Conservation (phyloP, 2,797 vertebrate genomes). For the Paratrypauchen microcephalus region DNA sequence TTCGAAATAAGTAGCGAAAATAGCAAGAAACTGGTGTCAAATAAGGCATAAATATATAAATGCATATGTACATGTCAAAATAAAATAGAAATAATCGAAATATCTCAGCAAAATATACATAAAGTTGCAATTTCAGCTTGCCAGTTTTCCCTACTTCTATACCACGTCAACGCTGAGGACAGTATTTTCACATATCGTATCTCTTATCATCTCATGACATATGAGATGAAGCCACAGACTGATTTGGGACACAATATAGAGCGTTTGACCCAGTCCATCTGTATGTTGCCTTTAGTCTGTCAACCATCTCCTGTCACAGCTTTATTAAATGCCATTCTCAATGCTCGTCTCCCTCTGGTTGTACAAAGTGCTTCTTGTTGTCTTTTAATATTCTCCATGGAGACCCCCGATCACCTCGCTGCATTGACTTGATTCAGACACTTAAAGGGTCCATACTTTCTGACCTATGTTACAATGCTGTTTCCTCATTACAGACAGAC, state of each 20-base stretch:
- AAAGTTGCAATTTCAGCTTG: no score
- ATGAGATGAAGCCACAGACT: background rate
- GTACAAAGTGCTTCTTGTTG: background rate
- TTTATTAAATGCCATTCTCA: conserved; percentile 8
- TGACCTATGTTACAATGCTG: no score
- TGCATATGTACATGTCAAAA: no score
- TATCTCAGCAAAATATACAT: no score
- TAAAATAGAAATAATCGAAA: no score
- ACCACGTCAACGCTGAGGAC: background rate
- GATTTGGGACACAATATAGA: background rate
- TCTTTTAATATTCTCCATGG: conserved; percentile 5
- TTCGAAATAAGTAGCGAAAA: no score
- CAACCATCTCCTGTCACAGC: background rate
- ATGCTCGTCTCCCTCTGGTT: background rate
- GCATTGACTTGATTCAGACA: no score
- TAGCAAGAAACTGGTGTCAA: no score
- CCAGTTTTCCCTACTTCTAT: background rate
- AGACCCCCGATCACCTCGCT: background rate
- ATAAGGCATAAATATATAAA: no score
- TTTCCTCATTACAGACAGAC: no score
- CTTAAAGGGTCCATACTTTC: no score
- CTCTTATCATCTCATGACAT: no score
- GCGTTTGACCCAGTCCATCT: background rate
- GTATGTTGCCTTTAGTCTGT: background rate
- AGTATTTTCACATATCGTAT: background rate